phyloP scores from a whole-genome alignment of 2,113 vertebrate genomes.

The Corydoras maculifer region DNA sequence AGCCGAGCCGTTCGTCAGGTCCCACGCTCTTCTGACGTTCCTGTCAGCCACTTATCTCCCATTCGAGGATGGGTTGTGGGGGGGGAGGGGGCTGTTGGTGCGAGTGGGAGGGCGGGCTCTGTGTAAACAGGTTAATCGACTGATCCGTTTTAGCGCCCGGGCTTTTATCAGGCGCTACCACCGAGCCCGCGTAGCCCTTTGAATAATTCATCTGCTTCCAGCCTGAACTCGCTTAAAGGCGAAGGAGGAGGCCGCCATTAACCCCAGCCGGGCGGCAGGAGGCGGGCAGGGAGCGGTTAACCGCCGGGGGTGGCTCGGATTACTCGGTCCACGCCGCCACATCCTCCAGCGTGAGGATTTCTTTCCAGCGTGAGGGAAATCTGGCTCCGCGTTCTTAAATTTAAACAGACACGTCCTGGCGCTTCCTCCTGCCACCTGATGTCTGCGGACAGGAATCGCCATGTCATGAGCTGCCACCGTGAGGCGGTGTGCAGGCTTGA shows the following conservation, averaged over 20 bases:
- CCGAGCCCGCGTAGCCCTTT: constrained; percentile 78
- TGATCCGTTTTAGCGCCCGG: constrained; percentile 87
- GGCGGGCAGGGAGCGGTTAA: constrained; percentile 56
- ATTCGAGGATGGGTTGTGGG: constrained; percentile 39
- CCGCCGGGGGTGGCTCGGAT: constrained; percentile 58
- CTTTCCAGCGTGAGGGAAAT: too few relatives aligned
- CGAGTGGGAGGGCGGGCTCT: constrained; percentile 63
- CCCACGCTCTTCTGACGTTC: constrained; percentile 56
- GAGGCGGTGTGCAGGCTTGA: too few relatives aligned
- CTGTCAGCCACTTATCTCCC: constrained; percentile 71
- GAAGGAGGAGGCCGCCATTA: constrained; percentile 13
- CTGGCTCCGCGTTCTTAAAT: too few relatives aligned
- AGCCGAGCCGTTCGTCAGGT: constrained; percentile 62
- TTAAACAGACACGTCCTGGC: too few relatives aligned
- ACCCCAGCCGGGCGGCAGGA: background rate
- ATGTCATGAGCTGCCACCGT: too few relatives aligned
- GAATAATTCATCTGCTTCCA: constrained; percentile 85
- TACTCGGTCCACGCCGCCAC: constrained; percentile 60
- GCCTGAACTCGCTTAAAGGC: constrained; percentile 73
- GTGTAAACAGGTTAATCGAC: constrained; percentile 90
- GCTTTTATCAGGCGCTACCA: constrained; percentile 85
- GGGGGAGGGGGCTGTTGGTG: constrained; percentile 26
- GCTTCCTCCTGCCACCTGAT: too few relatives aligned
- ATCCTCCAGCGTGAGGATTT: constrained; percentile 51
- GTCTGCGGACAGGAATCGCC: too few relatives aligned